Base-by-base conservation (phyloP, 2,888 invertebrate species). In the Leucophenga montana region DNA sequence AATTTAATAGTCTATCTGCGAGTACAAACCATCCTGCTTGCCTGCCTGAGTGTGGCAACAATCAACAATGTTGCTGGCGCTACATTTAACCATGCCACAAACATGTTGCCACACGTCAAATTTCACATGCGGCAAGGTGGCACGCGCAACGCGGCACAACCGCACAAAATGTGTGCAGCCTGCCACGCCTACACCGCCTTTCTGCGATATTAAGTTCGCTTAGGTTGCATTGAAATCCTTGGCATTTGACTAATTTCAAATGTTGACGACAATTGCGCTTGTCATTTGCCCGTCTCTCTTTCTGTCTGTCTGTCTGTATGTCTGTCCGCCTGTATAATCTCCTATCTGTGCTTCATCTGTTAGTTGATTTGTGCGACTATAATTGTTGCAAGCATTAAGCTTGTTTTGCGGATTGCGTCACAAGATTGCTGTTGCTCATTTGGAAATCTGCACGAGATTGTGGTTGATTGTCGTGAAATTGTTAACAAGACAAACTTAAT, bases 201-300 rank as follows among this genome's bases (percentile, higher is more conserved):
- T n/a, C n/a, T n/a, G n/a, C n/a, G n/a, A n/a, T n/a, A n/a, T n/a
- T n/a, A n/a, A 64, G 48, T 27, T 39, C 9, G 46, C 22, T 64
- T 64, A 22, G 22, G 48, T 48, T 48, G 33, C 46, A 64, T 13
- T 20, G 18, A 39, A 48, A 48, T 44, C 46, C 27, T 20, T 46
- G 14, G 62, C n/a, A 64, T 64, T 46, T 64, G 48, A 16, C 62
- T 62, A 62, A 62, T 62, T 62, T 62, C 20, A 11, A 39, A 39
- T 3, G 39, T 39, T 39, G 9, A 39, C 9, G 39, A 39, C 39
- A 39, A 39, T 39, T 39, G 39, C 39, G 39, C 39, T 39, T 39
- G 39, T 39, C 39, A 39, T 39, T 39, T 39, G 39, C 39, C 39
- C 6, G 48, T 64, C 62, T 64, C 4, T 46, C 8, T 14, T n/a